Evolutionary conservation across 2,888 invertebrate genomes (phyloP), one percentile per base, ranked within the genome.

Genomic region (Netelia inedita): DNA sequence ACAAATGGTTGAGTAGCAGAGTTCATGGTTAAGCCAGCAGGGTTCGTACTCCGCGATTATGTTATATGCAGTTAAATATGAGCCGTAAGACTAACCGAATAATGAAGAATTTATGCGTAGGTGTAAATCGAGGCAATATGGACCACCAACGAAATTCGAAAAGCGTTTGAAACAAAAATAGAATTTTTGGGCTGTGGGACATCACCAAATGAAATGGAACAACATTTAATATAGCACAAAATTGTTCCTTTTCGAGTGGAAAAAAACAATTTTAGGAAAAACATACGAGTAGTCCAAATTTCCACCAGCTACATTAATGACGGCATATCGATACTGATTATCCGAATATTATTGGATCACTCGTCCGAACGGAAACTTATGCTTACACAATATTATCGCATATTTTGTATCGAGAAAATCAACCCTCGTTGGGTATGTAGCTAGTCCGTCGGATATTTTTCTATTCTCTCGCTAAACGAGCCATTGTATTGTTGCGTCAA

Each of bases 401-500:
- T 72, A 61, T 72, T 80, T 19, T 35, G 65, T 72, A 61, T 65
- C 53, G 53, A 73, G 72, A 59, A 46, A 53, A 57, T 50, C 57
- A 50, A 57, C 46, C 71, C 21, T 35, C n/a, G 46, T 61, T 87
- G 50, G 59, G 78, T 55, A 71, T 68, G 35, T 66, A 61, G 84
- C 83, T 84, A 87, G 86, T 89, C 88, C 88, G 86, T 89, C 91
- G 91, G 92, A 92, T 92, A 92, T 91, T 72, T 71, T 79, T 79
- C 65, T 75, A 78, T 82, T 63, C 91, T 72, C 91, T 91, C 92
- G 90, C 91, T 92, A 92, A 91, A 89, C 88, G 90, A 82, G 79
- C 91, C 89, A 93, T 93, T 93, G 86, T 88, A 92, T 92, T 92
- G 85, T 88, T 87, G 81, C 85, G 81, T 88, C 85, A 74, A 82